Conservation (phyloP, 2,797 vertebrate species). For the Hemitrygon akajei region DNA sequence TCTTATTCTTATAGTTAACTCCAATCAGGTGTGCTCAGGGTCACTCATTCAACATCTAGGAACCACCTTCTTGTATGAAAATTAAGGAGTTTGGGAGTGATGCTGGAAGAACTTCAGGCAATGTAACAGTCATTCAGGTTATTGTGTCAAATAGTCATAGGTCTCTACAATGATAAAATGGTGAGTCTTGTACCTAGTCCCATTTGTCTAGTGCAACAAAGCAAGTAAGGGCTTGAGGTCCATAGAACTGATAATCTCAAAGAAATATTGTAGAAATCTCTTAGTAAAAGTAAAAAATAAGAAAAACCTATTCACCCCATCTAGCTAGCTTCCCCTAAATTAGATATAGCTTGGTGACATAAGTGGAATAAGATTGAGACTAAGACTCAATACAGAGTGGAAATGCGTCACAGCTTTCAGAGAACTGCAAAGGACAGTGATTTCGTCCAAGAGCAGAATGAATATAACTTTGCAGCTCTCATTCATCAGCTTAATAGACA, state of each 20-base stretch:
- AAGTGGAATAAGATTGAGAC: neutral
- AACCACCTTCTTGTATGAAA: neutral
- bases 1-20: neutral
- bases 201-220: neutral
- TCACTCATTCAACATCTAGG: neutral
- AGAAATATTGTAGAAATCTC: neutral
- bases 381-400: neutral
- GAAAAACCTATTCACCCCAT: neutral
- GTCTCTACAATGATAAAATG: neutral
- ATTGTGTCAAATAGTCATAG: neutral
- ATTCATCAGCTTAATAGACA: neutral
- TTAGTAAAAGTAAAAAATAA: neutral
- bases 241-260: neutral
- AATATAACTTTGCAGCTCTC: neutral
- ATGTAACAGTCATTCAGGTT: neutral
- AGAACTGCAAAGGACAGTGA: neutral
- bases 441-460: neutral
- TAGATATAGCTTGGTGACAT: neutral
- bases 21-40: neutral
- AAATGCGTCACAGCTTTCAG: neutral
- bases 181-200: neutral
- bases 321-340: neutral
- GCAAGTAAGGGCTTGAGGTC: neutral
- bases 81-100: neutral
- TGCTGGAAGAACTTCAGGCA: neutral